A percentile compares a stretch with the other conserved stretches of the same genome.
Evolutionary conservation across 2,113 vertebrate species (phyloP).

Genomic region (Oriolus oriolus): DNA sequence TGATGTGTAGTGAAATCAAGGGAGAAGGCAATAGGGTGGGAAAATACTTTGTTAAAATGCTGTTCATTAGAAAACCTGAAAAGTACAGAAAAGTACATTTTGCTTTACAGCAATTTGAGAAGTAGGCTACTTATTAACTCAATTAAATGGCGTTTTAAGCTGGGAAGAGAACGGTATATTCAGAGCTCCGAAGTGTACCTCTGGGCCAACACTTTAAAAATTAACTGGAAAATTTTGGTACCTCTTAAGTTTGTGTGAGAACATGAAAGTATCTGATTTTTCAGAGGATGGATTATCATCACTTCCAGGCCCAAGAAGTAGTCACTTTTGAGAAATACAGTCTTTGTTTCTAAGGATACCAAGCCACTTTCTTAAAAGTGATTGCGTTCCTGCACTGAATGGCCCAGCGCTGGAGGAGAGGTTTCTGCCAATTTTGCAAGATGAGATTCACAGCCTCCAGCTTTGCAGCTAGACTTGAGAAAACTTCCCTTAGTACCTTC

Average conservation of each 20-base stretch:
- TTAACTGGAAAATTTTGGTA: background rate
- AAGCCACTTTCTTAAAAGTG: background rate
- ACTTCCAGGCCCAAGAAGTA: background rate
- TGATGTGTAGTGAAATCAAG: background rate
- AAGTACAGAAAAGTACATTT: background rate
- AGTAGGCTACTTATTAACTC: background rate
- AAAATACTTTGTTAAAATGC: background rate
- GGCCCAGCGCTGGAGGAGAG: background rate
- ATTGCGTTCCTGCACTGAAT: rapidly evolving
- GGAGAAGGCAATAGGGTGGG: background rate
- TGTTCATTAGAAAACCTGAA: background rate
- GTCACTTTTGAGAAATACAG: background rate
- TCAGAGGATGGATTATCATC: background rate
- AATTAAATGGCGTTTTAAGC: background rate
- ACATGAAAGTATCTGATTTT: background rate
- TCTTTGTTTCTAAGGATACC: background rate
- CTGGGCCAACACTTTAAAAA: background rate
- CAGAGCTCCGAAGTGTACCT: background rate
- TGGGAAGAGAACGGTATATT: background rate
- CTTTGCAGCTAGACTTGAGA: background rate
- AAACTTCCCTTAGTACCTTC: background rate
- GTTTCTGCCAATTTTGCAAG: background rate
- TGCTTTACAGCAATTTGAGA: background rate
- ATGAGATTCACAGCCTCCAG: background rate
- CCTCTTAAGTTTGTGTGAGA: background rate